phyloP scores from a whole-genome alignment of 2,797 vertebrate genomes.

The Lagodon rhomboides region DNA sequence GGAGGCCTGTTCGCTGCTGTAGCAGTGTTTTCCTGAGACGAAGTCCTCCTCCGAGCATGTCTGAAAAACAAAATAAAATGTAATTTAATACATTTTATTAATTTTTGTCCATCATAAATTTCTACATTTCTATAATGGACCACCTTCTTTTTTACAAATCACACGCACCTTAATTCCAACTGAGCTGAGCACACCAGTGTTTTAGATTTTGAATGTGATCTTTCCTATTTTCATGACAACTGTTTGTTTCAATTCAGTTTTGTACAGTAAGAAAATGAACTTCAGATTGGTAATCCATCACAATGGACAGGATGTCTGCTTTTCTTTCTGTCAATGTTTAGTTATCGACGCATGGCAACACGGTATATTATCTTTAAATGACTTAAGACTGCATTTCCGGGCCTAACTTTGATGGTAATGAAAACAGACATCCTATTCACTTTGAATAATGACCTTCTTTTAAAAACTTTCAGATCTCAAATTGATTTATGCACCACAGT shows the following conservation, averaged over 20 bases:
- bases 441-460: conserved; percentile 27
- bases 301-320: background rate
- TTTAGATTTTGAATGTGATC: background rate
- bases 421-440: conserved; percentile 23
- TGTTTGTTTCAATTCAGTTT: background rate
- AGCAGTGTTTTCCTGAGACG: conserved; percentile 84
- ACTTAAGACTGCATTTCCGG: background rate
- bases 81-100: background rate
- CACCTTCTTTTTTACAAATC: background rate
- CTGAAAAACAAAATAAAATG: conserved; percentile 63
- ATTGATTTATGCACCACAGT: conserved; percentile 9
- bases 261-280: background rate
- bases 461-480: conserved; percentile 18
- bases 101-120: background rate
- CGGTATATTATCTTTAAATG: background rate
- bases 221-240: background rate
- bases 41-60: conserved; percentile 88
- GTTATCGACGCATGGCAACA: background rate
- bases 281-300: conserved; percentile 26
- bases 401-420: conserved; percentile 4
- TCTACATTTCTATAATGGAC: background rate
- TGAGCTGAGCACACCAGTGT: background rate
- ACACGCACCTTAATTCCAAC: background rate
- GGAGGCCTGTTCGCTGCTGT: conserved; percentile 79
- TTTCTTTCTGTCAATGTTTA: background rate